Percentiles rank a stretch among this genome's conserved stretches.
phyloP scores from a whole-genome alignment of 53 echinoderm and acorn worm genomes.

The Echinarachnius parma region DNA sequence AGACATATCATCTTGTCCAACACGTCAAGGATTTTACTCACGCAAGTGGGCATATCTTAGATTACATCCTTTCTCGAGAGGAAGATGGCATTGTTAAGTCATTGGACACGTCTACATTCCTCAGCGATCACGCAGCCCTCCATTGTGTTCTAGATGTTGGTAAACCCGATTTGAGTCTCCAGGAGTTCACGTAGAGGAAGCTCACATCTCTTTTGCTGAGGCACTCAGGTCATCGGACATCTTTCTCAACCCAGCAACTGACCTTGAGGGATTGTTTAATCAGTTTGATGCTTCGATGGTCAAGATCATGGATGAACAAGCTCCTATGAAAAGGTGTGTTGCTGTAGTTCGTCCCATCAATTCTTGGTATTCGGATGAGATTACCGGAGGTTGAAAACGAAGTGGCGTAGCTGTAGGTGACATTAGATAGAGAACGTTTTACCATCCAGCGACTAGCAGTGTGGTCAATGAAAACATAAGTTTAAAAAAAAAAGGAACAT shows the following conservation, averaged over 20 bases:
- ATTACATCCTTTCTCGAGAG: conserved; percentile 4
- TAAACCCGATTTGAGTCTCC: not conserved
- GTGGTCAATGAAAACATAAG: not conserved
- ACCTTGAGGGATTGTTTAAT: not conserved
- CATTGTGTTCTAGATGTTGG: conserved; percentile 3
- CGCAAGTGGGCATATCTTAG: conserved; percentile 12
- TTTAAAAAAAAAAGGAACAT: not conserved
- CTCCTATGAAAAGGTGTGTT: not conserved
- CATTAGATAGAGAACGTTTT: conserved; percentile 4
- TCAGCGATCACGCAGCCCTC: conserved; percentile 19
- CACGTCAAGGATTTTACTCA: not conserved
- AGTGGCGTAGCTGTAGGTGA: not conserved
- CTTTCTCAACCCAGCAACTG: not conserved
- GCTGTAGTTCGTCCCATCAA: not conserved
- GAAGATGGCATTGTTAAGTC: not conserved
- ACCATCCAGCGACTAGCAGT: not conserved
- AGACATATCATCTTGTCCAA: not conserved
- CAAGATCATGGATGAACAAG: conserved; percentile 10
- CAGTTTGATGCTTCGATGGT: too few relatives aligned
- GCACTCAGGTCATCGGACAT: not conserved
- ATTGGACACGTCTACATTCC: conserved; percentile 2
- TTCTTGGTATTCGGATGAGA: conserved; percentile 12
- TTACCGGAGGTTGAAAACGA: conserved; percentile 15
- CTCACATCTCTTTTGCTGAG: not conserved
- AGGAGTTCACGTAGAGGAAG: not conserved